Conservation (phyloP, 2,888 invertebrate species). For the Anarsia innoxiella region DNA sequence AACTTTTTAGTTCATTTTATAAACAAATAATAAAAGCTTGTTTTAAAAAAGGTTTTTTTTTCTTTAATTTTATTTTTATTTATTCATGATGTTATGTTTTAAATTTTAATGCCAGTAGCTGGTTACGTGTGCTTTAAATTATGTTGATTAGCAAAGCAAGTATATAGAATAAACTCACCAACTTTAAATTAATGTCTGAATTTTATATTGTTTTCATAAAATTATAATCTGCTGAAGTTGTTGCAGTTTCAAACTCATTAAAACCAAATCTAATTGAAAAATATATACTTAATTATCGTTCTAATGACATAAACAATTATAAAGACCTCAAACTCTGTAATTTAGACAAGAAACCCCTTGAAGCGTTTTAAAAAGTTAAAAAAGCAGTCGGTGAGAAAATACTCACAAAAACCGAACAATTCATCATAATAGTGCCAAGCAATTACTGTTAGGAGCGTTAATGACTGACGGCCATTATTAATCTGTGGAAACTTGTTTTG, state of each 20-base stretch:
- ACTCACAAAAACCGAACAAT: slow-evolving; percentile 64
- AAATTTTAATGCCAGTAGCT: too few relatives aligned
- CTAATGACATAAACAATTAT: slow-evolving; percentile 39
- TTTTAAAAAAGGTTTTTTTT: too few relatives aligned
- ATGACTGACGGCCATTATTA: slow-evolving; percentile 67
- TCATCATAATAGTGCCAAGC: slow-evolving; percentile 69
- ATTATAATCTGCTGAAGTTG: too few relatives aligned
- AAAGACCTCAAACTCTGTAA: slow-evolving; percentile 33
- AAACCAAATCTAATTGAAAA: slow-evolving; percentile 24
- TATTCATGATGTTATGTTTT: too few relatives aligned
- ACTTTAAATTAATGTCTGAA: too few relatives aligned
- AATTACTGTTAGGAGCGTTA: slow-evolving; percentile 71
- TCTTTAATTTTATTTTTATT: too few relatives aligned
- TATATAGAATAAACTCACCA: too few relatives aligned
- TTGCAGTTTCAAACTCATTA: neutral
- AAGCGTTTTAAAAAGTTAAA: slow-evolving; percentile 43
- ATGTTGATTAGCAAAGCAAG: too few relatives aligned
- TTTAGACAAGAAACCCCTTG: slow-evolving; percentile 50
- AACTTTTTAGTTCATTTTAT: too few relatives aligned
- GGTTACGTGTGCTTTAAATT: too few relatives aligned
- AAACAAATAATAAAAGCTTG: too few relatives aligned
- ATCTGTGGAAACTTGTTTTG: slow-evolving; percentile 66
- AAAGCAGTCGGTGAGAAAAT: slow-evolving; percentile 51
- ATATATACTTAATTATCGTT: slow-evolving; percentile 36
- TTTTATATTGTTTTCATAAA: too few relatives aligned